Percentiles rank a stretch among this genome's conserved stretches.
phyloP scores from a whole-genome alignment of 2,888 invertebrate genomes.

The Drosophila putrida region DNA sequence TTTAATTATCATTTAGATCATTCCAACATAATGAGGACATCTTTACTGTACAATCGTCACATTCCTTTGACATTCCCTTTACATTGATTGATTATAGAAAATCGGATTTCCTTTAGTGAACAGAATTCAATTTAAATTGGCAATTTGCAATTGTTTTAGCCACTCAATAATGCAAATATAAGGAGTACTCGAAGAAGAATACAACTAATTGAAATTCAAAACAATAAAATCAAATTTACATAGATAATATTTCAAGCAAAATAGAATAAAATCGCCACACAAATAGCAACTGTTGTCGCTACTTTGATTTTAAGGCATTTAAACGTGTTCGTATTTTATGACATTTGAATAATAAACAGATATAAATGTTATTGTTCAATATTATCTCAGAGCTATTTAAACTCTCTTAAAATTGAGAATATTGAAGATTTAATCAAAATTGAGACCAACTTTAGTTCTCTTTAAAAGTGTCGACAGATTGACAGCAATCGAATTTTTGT shows the following conservation, averaged over 20 bases:
- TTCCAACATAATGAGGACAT: neutral
- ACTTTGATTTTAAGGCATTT: neutral
- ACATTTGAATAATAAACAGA: too few relatives aligned
- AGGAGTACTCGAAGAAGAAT: neutral
- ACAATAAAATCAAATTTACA: constrained; percentile 10
- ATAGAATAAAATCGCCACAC: neutral
- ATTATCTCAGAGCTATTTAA: too few relatives aligned
- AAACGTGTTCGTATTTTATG: too few relatives aligned
- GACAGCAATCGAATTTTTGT: neutral
- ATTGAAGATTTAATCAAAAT: neutral
- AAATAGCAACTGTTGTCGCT: neutral
- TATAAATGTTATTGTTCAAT: too few relatives aligned
- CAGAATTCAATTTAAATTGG: constrained; percentile 13
- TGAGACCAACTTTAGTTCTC: neutral
- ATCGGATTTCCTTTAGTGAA: neutral
- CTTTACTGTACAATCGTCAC: neutral
- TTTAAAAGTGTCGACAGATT: neutral
- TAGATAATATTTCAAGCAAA: neutral
- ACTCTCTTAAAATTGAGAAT: too few relatives aligned
- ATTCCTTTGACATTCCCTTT: neutral
- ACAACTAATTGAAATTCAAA: constrained; percentile 4
- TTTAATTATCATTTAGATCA: constrained; percentile 11
- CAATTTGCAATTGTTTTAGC: constrained; percentile 1
- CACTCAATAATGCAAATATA: constrained; percentile 17
- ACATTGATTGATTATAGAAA: constrained; percentile 18